A percentile compares a stretch with the other conserved stretches of the same genome.
Conservation (phyloP, 2,888 invertebrate species). For the Bombylius discolor region DNA sequence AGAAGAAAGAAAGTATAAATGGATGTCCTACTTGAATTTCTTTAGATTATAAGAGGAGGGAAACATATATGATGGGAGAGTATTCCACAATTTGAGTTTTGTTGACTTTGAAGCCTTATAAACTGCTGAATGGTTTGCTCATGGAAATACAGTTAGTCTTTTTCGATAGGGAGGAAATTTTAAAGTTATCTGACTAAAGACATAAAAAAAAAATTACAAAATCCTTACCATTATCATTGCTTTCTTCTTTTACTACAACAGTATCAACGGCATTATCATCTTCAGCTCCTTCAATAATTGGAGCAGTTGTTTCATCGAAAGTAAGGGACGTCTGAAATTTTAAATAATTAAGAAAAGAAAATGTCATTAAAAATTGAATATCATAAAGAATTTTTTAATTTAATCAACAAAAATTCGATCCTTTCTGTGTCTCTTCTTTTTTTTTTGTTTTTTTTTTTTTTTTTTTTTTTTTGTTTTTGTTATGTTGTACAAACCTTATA, state of each 20-base stretch:
- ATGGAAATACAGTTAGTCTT: too few species aligned
- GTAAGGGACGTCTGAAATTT: conserved; percentile 24
- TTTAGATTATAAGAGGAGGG: too few species aligned
- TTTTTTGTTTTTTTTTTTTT: background rate
- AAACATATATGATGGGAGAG: too few species aligned
- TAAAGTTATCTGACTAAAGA: too few species aligned
- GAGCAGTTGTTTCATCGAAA: conserved; percentile 18
- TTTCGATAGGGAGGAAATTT: too few species aligned
- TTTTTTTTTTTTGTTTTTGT: background rate
- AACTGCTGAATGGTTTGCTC: too few species aligned
- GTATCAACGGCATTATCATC: conserved; percentile 32
- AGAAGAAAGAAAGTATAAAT: too few species aligned
- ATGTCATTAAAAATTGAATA: background rate
- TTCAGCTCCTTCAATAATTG: conserved; percentile 6
- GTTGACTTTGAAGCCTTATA: too few species aligned
- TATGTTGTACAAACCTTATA: conserved; percentile 50
- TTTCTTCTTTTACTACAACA: conserved; percentile 26
- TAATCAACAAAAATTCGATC: background rate
- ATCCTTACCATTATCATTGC: conserved; percentile 12
- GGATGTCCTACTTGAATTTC: too few species aligned
- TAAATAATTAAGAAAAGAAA: background rate
- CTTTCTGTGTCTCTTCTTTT: background rate
- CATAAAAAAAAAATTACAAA: too few species aligned
- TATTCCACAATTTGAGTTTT: too few species aligned
- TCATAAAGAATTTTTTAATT: background rate